Evolutionary conservation across 2,888 invertebrate species (phyloP).

Genomic region (Spialia ferax): DNA sequence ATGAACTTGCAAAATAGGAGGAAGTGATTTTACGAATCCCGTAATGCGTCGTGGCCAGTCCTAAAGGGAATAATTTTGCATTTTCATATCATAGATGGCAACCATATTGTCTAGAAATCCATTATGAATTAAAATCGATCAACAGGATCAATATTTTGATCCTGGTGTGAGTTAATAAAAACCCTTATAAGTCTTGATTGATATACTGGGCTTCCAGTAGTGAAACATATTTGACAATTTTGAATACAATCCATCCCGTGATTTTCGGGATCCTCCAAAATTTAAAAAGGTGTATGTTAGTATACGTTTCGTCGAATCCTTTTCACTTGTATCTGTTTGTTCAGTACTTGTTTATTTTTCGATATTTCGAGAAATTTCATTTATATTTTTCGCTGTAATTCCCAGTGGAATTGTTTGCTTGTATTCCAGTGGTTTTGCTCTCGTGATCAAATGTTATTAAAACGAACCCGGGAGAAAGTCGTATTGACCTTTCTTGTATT

Average conservation of each 20-base stretch:
- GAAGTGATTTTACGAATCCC: slow-evolving; percentile 28
- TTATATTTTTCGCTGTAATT: slow-evolving; percentile 7
- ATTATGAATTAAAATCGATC: background rate
- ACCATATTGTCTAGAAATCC: background rate
- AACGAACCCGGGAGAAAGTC: slow-evolving; percentile 19
- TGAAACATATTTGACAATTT: too few species aligned
- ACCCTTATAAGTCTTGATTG: too few species aligned
- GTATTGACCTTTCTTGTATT: slow-evolving; percentile 25
- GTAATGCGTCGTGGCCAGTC: slow-evolving; percentile 14
- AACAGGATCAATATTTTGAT: too few species aligned
- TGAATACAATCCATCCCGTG: too few species aligned
- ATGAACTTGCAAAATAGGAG: slow-evolving; percentile 38
- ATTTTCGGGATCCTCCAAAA: too few species aligned
- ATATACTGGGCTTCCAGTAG: too few species aligned
- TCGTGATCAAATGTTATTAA: slow-evolving; percentile 30
- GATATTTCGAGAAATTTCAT: background rate
- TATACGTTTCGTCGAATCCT: too few species aligned
- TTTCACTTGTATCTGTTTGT: too few species aligned
- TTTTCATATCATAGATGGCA: background rate
- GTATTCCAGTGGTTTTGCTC: slow-evolving; percentile 10
- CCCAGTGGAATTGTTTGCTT: slow-evolving; percentile 6
- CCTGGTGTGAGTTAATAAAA: too few species aligned
- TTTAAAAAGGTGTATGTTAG: too few species aligned
- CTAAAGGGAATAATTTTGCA: slow-evolving; percentile 27
- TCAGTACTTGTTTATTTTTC: too few species aligned